phyloP scores from a whole-genome alignment of 1,140 invertebrate genomes.

The Wasmannia auropunctata region DNA sequence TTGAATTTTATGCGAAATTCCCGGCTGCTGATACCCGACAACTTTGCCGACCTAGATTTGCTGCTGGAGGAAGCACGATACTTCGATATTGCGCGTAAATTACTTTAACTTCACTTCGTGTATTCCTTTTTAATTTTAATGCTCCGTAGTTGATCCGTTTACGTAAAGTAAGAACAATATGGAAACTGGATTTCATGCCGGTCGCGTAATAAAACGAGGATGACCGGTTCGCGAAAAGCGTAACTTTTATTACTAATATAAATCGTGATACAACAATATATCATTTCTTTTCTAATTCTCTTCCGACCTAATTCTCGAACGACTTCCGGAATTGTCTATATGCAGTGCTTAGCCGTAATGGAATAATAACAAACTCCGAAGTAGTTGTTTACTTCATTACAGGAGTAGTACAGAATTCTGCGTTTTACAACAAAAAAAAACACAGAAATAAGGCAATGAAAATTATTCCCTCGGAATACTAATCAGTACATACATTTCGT shows the following conservation, averaged over 20 bases:
- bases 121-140: background rate
- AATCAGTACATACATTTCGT: background rate
- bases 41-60: slow-evolving; percentile 95
- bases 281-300: slow-evolving; percentile 40
- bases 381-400: slow-evolving; percentile 21
- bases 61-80: slow-evolving; percentile 96
- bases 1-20: slow-evolving; percentile 98
- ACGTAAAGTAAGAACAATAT: background rate
- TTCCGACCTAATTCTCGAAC: too few species aligned
- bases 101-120: background rate
- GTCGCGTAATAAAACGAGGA: background rate
- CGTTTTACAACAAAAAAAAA: background rate
- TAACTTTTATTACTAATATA: background rate
- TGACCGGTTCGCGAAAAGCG: background rate
- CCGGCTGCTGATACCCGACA: slow-evolving; percentile 93
- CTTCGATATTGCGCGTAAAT: slow-evolving; percentile 95
- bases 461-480: background rate
- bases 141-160: background rate
- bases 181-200: too few species aligned
- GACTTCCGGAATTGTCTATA: slow-evolving; percentile 5
- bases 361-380: slow-evolving; percentile 26
- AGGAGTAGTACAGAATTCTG: background rate
- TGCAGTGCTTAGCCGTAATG: background rate
- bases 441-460: background rate
- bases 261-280: slow-evolving; percentile 17